Percentiles rank a stretch among this genome's conserved stretches.
These are phyloP conservation scores for Etheostoma spectabile DNA, from an alignment of 2,113 vertebrate genomes.

Conservation along the genomic window DNA sequence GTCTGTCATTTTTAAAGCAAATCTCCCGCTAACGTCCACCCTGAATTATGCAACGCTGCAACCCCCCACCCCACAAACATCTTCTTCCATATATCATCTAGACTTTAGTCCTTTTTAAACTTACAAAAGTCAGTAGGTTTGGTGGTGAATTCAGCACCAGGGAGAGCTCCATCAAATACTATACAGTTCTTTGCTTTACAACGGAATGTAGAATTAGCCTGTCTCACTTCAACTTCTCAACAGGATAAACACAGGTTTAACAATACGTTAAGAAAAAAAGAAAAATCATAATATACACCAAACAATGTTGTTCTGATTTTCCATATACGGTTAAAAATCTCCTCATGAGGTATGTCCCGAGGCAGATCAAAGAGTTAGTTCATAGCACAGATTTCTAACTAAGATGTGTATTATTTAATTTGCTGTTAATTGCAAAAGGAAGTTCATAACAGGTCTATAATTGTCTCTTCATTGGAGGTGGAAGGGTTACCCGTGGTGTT, in stretches of 20 bases:
- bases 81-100: conserved; percentile 24
- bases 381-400: background rate
- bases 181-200: background rate
- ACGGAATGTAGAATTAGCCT: background rate
- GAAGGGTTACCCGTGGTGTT: too few relatives aligned
- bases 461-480: conserved; percentile 8
- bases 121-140: conserved; percentile 1
- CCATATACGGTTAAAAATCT: background rate
- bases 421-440: background rate
- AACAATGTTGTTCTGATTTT: background rate
- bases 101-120: conserved; percentile 13
- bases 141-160: conserved; percentile 49
- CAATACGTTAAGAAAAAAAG: background rate
- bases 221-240: background rate
- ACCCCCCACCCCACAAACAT: background rate
- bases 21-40: conserved; percentile 12
- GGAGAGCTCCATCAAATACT: conserved; percentile 42
- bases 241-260: background rate
- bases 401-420: background rate
- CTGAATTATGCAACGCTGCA: conserved; percentile 32
- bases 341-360: background rate
- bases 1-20: conserved; percentile 39
- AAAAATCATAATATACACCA: background rate
- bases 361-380: background rate
- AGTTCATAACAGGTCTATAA: background rate